Evolutionary conservation across 2,113 vertebrate genomes (phyloP).

Genomic region (Xyrauchen texanus): DNA sequence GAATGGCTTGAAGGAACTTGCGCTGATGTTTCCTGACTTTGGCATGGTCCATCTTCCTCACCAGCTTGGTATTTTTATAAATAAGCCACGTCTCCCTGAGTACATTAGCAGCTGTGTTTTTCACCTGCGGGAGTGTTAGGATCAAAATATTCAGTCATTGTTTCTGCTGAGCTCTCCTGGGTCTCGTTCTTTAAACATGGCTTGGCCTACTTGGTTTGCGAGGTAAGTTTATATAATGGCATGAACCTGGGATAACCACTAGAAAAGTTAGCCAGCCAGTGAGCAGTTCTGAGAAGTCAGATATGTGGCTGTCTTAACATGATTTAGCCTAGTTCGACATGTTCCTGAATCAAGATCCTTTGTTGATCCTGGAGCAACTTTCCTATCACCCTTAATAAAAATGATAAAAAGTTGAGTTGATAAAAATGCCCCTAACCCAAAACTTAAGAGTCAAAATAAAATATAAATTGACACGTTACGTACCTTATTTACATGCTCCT

Average conservation of each 20-base stretch:
- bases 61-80: slow-evolving; percentile 98
- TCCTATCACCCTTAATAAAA: too few species aligned
- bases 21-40: slow-evolving; percentile 99
- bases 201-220: not conserved
- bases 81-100: slow-evolving; percentile 99
- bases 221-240: not conserved
- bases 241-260: not conserved
- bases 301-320: too few species aligned
- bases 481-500: too few species aligned
- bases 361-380: too few species aligned
- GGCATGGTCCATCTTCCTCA: slow-evolving; percentile 98
- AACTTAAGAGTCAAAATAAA: too few species aligned
- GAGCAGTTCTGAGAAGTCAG: too few species aligned
- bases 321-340: too few species aligned
- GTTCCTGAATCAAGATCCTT: too few species aligned
- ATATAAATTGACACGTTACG: too few species aligned
- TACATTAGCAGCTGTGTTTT: slow-evolving; percentile 99
- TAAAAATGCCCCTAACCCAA: too few species aligned
- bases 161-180: not conserved
- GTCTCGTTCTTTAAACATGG: not conserved
- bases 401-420: too few species aligned
- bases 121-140: slow-evolving; percentile 81
- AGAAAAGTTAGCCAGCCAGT: too few species aligned
- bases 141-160: not conserved
- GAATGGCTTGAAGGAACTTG: slow-evolving; percentile 99